Conservation (phyloP, 2,888 invertebrate species). For the Leucophenga montana region DNA sequence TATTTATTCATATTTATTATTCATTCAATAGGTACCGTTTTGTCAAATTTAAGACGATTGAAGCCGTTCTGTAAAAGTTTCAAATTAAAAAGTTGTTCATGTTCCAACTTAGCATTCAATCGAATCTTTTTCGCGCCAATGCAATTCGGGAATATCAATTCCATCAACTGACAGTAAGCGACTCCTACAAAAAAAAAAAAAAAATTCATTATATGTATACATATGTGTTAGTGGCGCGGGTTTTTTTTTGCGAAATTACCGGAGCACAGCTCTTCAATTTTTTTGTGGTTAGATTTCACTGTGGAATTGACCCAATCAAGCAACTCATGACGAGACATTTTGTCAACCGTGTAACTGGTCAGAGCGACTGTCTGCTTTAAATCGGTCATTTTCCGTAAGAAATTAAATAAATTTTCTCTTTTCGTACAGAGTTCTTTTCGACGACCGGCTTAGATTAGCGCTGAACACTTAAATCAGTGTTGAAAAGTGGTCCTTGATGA, state of each 20-base stretch:
- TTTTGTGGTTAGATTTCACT: constrained; percentile 89
- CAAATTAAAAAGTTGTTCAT: constrained; percentile 98
- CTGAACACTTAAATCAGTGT: constrained; percentile 3
- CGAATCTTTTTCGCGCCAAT: constrained; percentile 93
- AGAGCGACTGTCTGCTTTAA: constrained; percentile 55
- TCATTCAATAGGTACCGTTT: constrained; percentile 71
- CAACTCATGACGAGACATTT: constrained; percentile 98
- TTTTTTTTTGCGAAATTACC: constrained; percentile 54
- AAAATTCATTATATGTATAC: not conserved
- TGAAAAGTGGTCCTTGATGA: not conserved
- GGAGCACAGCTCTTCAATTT: constrained; percentile 98
- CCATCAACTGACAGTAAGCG: constrained; percentile 99
- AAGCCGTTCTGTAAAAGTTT: constrained; percentile 96
- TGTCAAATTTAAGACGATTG: constrained; percentile 96
- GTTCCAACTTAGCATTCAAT: constrained; percentile 96
- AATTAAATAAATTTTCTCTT: not conserved
- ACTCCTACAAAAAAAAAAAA: constrained; percentile 81
- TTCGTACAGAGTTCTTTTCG: not conserved
- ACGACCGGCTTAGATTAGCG: not conserved
- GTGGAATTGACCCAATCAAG: constrained; percentile 98
- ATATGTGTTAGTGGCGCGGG: no score
- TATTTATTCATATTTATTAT: no score
- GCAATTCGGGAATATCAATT: constrained; percentile 93
- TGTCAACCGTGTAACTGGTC: constrained; percentile 78
- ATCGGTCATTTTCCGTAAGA: constrained; percentile 44